phyloP scores from a whole-genome alignment of 1,140 invertebrate species.

The Ceratina japonica region DNA sequence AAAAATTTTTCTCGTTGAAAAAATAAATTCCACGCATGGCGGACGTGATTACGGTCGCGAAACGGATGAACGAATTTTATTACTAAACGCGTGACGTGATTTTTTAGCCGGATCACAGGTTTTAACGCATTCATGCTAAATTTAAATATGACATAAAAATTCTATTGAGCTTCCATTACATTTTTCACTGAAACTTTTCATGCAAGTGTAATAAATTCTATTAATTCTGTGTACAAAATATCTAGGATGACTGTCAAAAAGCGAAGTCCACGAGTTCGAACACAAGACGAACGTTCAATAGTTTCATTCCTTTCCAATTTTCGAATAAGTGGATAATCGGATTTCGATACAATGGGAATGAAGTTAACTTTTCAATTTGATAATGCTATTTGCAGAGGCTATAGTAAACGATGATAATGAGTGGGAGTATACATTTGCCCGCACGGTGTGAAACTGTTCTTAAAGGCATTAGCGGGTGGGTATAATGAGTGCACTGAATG shows the following conservation, averaged over 20 bases:
- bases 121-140: no score
- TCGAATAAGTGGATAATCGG: background rate
- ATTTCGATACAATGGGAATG: background rate
- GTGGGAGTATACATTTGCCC: background rate
- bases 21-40: no score
- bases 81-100: no score
- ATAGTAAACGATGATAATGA: background rate
- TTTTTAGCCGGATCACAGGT: no score
- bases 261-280: no score
- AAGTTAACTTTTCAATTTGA: constrained; percentile 4
- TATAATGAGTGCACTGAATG: background rate
- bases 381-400: background rate
- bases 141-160: no score
- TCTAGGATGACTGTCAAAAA: no score
- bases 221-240: background rate
- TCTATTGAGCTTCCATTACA: no score
- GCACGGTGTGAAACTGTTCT: constrained; percentile 4
- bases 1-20: no score
- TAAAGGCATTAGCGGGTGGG: background rate
- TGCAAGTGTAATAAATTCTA: background rate
- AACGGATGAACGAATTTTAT: no score
- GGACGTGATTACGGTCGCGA: no score
- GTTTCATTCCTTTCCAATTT: background rate
- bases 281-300: background rate
- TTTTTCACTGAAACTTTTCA: no score